Conservation (phyloP, 2,888 invertebrate genomes). For the Eretmocerus hayati region DNA sequence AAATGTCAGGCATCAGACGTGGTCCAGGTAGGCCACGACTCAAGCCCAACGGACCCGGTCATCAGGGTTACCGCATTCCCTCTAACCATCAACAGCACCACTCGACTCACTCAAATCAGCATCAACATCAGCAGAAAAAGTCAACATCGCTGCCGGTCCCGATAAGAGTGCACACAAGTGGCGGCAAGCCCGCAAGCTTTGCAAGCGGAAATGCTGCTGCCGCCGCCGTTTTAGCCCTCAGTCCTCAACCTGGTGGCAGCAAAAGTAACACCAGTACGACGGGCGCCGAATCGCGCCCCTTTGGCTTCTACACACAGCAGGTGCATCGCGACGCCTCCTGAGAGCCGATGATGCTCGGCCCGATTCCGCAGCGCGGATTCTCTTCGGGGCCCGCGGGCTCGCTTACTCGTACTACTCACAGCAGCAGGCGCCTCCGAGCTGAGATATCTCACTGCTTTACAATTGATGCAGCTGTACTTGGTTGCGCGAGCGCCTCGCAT, state of each 20-base stretch:
- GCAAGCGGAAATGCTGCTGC: too few species aligned
- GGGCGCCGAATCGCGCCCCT: slow-evolving; percentile 32
- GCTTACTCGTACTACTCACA: too few species aligned
- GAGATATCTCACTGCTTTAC: too few species aligned
- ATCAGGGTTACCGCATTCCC: slow-evolving; percentile 53
- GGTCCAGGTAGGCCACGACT: slow-evolving; percentile 65
- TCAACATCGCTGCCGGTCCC: slow-evolving; percentile 38
- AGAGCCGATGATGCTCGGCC: too few species aligned
- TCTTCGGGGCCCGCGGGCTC: too few species aligned
- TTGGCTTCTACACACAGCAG: slow-evolving; percentile 44
- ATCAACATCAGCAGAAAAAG: slow-evolving; percentile 27
- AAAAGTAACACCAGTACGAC: not conserved
- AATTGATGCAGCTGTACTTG: not conserved
- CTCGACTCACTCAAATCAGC: slow-evolving; percentile 16
- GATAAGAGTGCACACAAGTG: slow-evolving; percentile 36
- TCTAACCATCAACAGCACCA: slow-evolving; percentile 2
- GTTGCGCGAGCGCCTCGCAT: too few species aligned
- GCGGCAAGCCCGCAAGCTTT: not conserved
- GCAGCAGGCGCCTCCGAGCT: not conserved
- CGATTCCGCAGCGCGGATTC: too few species aligned
- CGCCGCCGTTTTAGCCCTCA: too few species aligned
- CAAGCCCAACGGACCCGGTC: slow-evolving; percentile 59
- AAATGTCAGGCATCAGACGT: slow-evolving; percentile 47
- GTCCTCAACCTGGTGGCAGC: too few species aligned
- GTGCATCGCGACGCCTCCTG: too few species aligned